Evolutionary conservation across 2,797 vertebrate species (phyloP), one percentile per base, ranked within the genome.

Genomic region (Urosaurus nigricauda): DNA sequence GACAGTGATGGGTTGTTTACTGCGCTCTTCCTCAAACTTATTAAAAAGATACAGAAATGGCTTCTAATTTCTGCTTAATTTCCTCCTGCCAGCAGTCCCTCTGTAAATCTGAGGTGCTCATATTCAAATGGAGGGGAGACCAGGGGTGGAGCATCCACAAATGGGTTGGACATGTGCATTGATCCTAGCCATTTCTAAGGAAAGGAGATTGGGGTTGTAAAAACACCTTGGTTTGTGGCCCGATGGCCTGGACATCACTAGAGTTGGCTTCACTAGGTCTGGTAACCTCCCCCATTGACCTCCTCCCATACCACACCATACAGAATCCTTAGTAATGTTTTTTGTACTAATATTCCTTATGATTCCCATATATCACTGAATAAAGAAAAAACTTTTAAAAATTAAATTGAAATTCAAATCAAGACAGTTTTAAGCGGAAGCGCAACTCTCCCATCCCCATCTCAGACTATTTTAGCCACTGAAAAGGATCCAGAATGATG

Each of bases 11-110:
- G 51, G 37, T 84, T 84, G 70, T 53, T 56, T 86, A 60, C 32
- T 53, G 53, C 68, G 19, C 60, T 79, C n/a, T 82, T 89, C 81
- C 70, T 65, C 60, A 75, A 63, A 4, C 26, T 35, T 86, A 77
- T 56, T 89, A 86, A 89, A 89, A n/a, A n/a, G 37, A 37, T 79
- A 37, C n/a, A n/a, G 70, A 47, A 21, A 63, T 71, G n/a, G 24
- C 26, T 51, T 51, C 37, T 12, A 14, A 4, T 73, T 65, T 65
- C 58, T 84, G 51, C 35, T 78, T 13, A 17, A 58, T 51, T 63
- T 79, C 43, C 21, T 6, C 65, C 17, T 81, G 51, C 37, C 40
- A 63, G 47, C 29, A 13, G 43, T 74, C 19, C 80, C 32, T 75
- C 56, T 83, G 37, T 12, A 43, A 21, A 58, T 11, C 6, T 35